phyloP scores from a whole-genome alignment of 2,888 invertebrate species.

The Acronicta alni region DNA sequence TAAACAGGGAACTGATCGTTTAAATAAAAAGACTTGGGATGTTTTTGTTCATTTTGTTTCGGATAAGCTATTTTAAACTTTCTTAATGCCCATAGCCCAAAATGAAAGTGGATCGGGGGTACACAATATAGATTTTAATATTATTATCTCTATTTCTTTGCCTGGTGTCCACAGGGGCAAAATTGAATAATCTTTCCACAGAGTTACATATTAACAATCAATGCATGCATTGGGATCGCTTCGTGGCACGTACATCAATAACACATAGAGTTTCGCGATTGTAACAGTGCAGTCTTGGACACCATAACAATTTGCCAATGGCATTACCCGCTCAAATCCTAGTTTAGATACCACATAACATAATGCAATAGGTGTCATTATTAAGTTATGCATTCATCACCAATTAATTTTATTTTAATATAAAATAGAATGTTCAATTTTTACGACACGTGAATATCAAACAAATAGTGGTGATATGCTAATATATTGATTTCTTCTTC shows the following conservation, averaged over 20 bases:
- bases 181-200: constrained; percentile 4
- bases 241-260: constrained; percentile 16
- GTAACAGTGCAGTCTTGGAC: constrained; percentile 8
- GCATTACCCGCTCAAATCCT: not conserved
- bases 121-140: constrained; percentile 15
- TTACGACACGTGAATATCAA: constrained; percentile 6
- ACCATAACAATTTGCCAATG: constrained; percentile 17
- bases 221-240: constrained; percentile 5
- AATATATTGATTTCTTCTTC: constrained; percentile 49
- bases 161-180: not conserved
- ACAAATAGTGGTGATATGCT: constrained; percentile 21
- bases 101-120: constrained; percentile 11
- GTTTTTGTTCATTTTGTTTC: constrained; percentile 40
- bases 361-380: not conserved
- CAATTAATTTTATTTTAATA: not conserved
- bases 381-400: not conserved
- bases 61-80: constrained; percentile 40
- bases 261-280: constrained; percentile 18
- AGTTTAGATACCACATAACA: no score
- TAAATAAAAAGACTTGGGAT: constrained; percentile 52
- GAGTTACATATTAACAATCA: constrained; percentile 2
- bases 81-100: constrained; percentile 27
- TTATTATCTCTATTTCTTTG: constrained; percentile 18
- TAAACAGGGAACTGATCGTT: constrained; percentile 58
- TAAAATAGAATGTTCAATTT: not conserved